These are phyloP conservation scores for Lasioglossum albipes DNA, from an alignment of 1,140 invertebrate genomes.

Conservation along the genomic window DNA sequence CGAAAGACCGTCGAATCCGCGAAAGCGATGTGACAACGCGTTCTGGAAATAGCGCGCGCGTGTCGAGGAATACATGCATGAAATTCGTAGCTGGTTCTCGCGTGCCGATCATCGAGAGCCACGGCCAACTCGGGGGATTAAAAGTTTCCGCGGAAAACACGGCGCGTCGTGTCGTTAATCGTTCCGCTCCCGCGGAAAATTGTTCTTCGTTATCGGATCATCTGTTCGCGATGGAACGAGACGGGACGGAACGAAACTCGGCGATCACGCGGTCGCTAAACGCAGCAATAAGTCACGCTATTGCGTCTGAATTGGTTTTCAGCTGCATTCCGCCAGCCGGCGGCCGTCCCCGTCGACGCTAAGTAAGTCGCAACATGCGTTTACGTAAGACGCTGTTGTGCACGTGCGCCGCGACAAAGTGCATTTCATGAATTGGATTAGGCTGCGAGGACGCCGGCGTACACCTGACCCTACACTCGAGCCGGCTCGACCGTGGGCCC, in stretches of 20 bases:
- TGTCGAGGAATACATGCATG: constrained; percentile 4
- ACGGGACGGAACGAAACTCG: neutral
- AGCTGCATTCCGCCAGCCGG: constrained; percentile 2
- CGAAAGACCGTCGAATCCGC: neutral
- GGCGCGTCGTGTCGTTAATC: neutral
- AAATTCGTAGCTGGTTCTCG: neutral
- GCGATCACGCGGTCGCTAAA: constrained; percentile 9
- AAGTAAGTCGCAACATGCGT: constrained; percentile 17
- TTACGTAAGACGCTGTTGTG: constrained; percentile 25
- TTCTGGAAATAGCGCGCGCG: neutral
- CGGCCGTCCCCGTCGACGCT: constrained; percentile 11
- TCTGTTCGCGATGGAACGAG: neutral
- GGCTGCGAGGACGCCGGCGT: constrained; percentile 18
- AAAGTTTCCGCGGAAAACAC: neutral
- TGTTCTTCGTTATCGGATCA: neutral
- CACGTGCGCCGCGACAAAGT: constrained; percentile 25
- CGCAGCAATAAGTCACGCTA: constrained; percentile 3
- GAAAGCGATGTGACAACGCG: neutral
- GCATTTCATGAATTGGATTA: constrained; percentile 35
- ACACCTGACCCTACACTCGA: constrained; percentile 19
- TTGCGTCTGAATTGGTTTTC: constrained; percentile 21
- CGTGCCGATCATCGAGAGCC: neutral
- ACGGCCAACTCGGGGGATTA: neutral
- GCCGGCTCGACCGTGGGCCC: neutral
- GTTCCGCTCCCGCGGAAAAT: neutral